Evolutionary conservation across 23 tunicate species (phyloP).

Genomic region (Clavelina lepadiformis): DNA sequence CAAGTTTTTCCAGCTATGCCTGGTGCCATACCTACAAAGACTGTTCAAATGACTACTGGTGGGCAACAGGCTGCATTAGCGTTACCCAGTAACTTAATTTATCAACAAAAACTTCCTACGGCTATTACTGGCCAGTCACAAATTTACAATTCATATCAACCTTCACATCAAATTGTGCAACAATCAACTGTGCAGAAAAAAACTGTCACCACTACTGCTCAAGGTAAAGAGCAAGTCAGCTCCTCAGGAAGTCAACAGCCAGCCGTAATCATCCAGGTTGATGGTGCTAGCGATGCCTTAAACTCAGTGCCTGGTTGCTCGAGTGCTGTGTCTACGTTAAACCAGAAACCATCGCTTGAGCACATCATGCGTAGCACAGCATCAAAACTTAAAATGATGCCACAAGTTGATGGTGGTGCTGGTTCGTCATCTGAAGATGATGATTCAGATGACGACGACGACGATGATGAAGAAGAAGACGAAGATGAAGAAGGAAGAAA

Average conservation of each 20-base stretch:
- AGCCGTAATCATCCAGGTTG: slow-evolving; percentile 59
- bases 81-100: slow-evolving; percentile 36
- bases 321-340: background rate
- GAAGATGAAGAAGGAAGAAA: slow-evolving; percentile 38
- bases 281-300: slow-evolving; percentile 47
- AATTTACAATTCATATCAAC: slow-evolving; percentile 43
- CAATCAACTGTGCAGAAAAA: slow-evolving; percentile 7
- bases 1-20: slow-evolving; percentile 44
- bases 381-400: no score
- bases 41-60: slow-evolving; percentile 65
- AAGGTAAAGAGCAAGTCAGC: slow-evolving; percentile 11
- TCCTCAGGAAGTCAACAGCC: slow-evolving; percentile 19
- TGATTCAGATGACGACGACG: slow-evolving; percentile 85
- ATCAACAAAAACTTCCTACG: slow-evolving; percentile 41
- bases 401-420: slow-evolving; percentile 56
- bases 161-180: slow-evolving; percentile 1
- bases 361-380: no score
- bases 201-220: background rate
- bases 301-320: background rate
- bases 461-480: slow-evolving; percentile 93
- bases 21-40: slow-evolving; percentile 7
- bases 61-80: slow-evolving; percentile 80
- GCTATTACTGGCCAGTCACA: slow-evolving; percentile 16
- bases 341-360: no score
- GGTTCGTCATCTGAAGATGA: slow-evolving; percentile 57